Base-by-base conservation (phyloP, 2,888 invertebrate genomes). In the Thera britannica region DNA sequence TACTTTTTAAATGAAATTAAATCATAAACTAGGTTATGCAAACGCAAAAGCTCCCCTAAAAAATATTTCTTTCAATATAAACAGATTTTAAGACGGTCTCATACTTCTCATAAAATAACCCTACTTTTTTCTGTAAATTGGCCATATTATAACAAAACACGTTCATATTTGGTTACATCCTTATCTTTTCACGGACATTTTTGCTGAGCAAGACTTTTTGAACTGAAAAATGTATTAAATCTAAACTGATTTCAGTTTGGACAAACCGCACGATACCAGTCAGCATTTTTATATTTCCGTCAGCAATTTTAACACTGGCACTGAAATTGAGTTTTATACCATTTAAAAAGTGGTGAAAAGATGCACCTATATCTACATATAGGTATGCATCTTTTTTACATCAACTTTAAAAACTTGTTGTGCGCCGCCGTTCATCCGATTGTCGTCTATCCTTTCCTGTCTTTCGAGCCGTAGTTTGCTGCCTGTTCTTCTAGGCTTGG, bases 61-160 rank as follows among this genome's bases (percentile, higher is more conserved):
- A 23, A 7, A 5, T 2, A 34, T 34, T 5, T 52, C 34, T 2
- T 34, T n/a, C 7, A 12, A 46, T 12, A 46, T 11, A 58, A 3
- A 58, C 23, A 44, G 8, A 58, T 34, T 46, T 3, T 11, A 55
- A 11, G n/a, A 12, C 8, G 54, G 12, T 41, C 0, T 38, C 38
- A 6, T 46, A 35, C 35, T 48, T n/a, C 46, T 46, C 36, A 55
- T 56, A 62, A 48, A 62, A 62, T 57, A 36, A 34, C 11, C 7
- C 57, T 1, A 9, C 3, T 57, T 38, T 82, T 82, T 79, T 79
- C 62, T 75, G 62, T 56, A 80, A 84, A 90, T 90, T 90, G 84
- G 84, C 86, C 75, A 84, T 84, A 90, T 92, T 89, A 90, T 70
- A 74, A 71, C 81, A 81, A 84, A 91, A 87, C 92, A 92, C 91